phyloP scores from a whole-genome alignment of 1,140 invertebrate species.

The Heliconius hermathena region DNA sequence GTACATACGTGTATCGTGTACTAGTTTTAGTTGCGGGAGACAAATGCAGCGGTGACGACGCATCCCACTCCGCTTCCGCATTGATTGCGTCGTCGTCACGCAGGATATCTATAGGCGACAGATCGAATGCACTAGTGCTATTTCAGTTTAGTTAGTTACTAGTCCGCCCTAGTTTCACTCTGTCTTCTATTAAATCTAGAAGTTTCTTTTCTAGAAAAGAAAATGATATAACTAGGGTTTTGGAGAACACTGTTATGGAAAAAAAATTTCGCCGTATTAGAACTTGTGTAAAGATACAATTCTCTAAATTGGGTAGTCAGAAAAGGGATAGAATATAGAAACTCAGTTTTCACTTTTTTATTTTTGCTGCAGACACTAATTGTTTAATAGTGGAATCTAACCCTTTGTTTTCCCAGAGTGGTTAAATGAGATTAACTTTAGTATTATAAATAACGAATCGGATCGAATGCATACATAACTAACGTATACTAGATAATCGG shows the following conservation, averaged over 20 bases:
- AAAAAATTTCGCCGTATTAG: neutral
- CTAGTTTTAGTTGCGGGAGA: constrained; percentile 57
- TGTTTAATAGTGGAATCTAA: no score
- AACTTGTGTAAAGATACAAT: no score
- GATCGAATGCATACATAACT: no score
- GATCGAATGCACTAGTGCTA: constrained; percentile 43
- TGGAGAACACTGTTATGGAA: neutral
- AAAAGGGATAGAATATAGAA: no score
- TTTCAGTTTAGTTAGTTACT: constrained; percentile 33
- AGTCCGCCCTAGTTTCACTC: constrained; percentile 24
- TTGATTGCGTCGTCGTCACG: constrained; percentile 68
- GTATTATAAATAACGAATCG: no score
- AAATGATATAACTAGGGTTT: neutral
- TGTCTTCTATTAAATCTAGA: constrained; percentile 5
- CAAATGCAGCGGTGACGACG: constrained; percentile 72
- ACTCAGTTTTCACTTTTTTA: no score
- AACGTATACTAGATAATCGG: no score
- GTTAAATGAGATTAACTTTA: no score
- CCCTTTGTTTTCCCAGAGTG: no score
- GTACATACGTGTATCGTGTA: constrained; percentile 26
- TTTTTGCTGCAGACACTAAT: no score
- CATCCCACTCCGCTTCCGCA: constrained; percentile 75
- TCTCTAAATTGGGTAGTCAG: no score
- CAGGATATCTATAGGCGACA: constrained; percentile 60
- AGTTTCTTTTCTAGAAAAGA: neutral